phyloP scores from a whole-genome alignment of 2,888 invertebrate genomes.

The Sesia bembeciformis region DNA sequence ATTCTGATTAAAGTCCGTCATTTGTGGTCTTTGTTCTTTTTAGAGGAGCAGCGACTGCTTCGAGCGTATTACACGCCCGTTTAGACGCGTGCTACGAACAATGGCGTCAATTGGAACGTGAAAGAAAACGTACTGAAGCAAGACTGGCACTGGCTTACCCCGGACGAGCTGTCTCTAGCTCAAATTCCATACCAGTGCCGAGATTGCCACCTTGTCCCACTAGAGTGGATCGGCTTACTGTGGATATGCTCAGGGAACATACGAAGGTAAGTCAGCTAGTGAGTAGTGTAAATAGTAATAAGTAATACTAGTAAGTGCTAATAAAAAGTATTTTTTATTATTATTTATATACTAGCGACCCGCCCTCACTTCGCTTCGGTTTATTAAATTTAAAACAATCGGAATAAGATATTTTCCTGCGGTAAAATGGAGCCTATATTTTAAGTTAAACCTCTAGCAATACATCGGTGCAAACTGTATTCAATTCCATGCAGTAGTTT shows the following conservation, averaged over 20 bases:
- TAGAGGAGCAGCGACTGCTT: slow-evolving; percentile 64
- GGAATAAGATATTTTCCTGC: too few relatives aligned
- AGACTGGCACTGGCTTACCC: slow-evolving; percentile 85
- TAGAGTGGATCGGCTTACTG: slow-evolving; percentile 83
- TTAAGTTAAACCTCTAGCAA: too few relatives aligned
- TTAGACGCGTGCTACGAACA: slow-evolving; percentile 87
- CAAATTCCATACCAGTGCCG: slow-evolving; percentile 85
- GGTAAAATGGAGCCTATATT: too few relatives aligned
- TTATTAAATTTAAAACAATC: not conserved
- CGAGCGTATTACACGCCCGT: slow-evolving; percentile 78
- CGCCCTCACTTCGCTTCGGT: not conserved
- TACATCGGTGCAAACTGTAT: too few relatives aligned
- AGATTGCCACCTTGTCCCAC: slow-evolving; percentile 84
- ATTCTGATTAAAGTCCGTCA: not conserved
- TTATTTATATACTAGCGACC: not conserved
- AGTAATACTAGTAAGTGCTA: not conserved
- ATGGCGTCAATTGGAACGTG: slow-evolving; percentile 84
- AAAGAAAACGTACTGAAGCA: slow-evolving; percentile 86
- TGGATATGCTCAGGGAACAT: slow-evolving; percentile 86
- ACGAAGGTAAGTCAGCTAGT: slow-evolving; percentile 68
- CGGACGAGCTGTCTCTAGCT: slow-evolving; percentile 84
- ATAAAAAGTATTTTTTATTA: not conserved
- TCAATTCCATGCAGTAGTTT: too few relatives aligned
- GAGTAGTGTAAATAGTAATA: too few relatives aligned
- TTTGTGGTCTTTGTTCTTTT: not conserved